Base-by-base conservation (phyloP, 2,113 vertebrate genomes). In the Campylorhamphus procurvoides region DNA sequence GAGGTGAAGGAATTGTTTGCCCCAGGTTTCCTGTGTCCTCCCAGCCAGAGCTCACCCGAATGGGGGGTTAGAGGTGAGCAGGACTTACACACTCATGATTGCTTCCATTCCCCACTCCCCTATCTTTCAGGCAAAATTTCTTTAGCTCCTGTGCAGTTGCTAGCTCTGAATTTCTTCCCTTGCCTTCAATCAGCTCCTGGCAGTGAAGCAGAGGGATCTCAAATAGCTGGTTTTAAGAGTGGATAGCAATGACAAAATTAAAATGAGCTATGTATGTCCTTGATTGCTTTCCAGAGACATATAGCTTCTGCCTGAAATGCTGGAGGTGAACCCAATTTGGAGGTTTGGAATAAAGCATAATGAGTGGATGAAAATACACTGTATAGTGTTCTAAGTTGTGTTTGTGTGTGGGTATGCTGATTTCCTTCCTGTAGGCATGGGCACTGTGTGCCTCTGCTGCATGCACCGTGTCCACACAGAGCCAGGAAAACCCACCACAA, bases 31-130 rank as follows among this genome's bases (percentile, higher is more conserved):
- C 9, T 1, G 0, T 63, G 59, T 55, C 46, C n/a, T 52, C 37
- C 46, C 11, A 83, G 37, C 16, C 37, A 59, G 55, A 62, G 25
- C 28, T 80, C 3, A 0, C 1, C 1, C 1, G 3, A 59, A 3
- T 2, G 4, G 22, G 25, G 31, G 4, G 3, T 59, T 58, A 62
- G 50, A 16, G 28, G 7, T 71, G 50, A 12, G 12, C 22, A 27
- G 29, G 25, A 18, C 42, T 53, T 50, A n/a, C 0, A 0, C 23
- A 52, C 18, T 49, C 2, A 1, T 29, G 25, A 3, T 42, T 75
- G 29, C 20, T 82, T 91, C 59, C 29, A 7, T 49, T 58, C 31
- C 31, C 55, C 16, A 10, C 2, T 67, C 25, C 37, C 8, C 9
- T 5, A 12, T 27, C 62, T 44, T 68, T 74, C 40, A 84, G 29